Conservation (phyloP, 53 echinoderm and acorn worm species). For the Arbacia lixula region DNA sequence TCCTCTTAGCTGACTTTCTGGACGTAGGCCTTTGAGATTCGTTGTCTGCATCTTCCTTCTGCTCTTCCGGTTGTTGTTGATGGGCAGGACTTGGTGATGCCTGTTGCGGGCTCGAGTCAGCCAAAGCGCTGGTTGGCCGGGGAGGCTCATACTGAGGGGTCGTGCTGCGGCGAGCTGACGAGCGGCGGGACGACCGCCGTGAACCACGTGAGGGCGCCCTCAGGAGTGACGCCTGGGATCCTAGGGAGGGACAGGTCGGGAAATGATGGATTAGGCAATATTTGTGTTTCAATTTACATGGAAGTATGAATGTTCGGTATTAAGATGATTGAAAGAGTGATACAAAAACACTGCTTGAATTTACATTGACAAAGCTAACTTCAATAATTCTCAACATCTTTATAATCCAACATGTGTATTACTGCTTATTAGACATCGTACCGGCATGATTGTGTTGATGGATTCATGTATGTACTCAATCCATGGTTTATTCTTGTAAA, state of each 20-base stretch:
- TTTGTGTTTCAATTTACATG: too few species aligned
- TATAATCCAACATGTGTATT: too few species aligned
- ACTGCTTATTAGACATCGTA: too few species aligned
- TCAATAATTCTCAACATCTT: too few species aligned
- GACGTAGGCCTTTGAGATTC: neutral
- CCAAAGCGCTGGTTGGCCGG: neutral
- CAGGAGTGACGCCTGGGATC: neutral
- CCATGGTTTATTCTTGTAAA: too few species aligned
- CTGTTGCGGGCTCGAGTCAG: neutral
- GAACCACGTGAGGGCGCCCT: neutral
- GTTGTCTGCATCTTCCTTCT: neutral
- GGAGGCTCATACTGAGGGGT: neutral
- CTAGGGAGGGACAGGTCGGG: neutral
- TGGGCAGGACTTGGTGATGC: neutral
- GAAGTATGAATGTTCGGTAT: too few species aligned
- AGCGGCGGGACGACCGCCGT: constrained; percentile 12
- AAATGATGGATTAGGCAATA: too few species aligned
- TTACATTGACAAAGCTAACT: too few species aligned
- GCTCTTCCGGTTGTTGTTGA: neutral
- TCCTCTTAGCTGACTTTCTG: neutral
- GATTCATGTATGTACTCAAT: too few species aligned
- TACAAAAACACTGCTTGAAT: too few species aligned
- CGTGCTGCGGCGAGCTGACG: neutral
- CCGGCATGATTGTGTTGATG: too few species aligned
- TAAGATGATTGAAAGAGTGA: too few species aligned